Evolutionary conservation across 2,797 vertebrate species (phyloP).

Genomic region (Lepilemur septentrionalis): DNA sequence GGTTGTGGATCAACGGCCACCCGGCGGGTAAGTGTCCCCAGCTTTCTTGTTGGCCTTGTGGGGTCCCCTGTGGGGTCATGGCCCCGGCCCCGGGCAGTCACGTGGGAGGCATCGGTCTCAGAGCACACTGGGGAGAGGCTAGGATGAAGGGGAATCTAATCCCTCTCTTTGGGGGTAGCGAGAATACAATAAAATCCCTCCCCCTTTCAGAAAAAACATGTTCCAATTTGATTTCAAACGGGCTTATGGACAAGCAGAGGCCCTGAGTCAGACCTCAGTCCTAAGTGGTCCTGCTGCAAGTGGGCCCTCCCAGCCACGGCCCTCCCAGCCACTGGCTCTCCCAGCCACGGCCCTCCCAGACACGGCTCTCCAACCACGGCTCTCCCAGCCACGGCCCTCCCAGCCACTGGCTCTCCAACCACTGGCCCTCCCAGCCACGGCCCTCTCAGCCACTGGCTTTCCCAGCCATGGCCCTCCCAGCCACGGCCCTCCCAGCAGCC

Average conservation of each 20-base stretch:
- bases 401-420: too few relatives aligned
- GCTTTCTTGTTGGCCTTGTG: fast-evolving
- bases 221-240: neutral
- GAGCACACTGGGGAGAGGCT: neutral
- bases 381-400: too few relatives aligned
- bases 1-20: slow-evolving; percentile 83
- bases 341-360: too few relatives aligned
- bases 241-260: neutral
- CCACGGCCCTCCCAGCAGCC: neutral
- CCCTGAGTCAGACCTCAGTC: neutral
- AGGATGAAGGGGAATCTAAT: neutral
- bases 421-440: neutral
- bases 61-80: neutral
- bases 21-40: slow-evolving; percentile 78
- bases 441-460: neutral
- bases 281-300: neutral
- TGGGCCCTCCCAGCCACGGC: neutral
- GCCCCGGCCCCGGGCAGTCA: neutral
- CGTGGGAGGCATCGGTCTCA: fast-evolving
- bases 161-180: too few relatives aligned
- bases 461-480: neutral
- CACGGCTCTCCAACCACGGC: too few relatives aligned
- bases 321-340: neutral
- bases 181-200: neutral
- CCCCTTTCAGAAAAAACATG: neutral